Base-by-base conservation (phyloP, 2,888 invertebrate genomes). In the Leptarthrus brevirostris region DNA sequence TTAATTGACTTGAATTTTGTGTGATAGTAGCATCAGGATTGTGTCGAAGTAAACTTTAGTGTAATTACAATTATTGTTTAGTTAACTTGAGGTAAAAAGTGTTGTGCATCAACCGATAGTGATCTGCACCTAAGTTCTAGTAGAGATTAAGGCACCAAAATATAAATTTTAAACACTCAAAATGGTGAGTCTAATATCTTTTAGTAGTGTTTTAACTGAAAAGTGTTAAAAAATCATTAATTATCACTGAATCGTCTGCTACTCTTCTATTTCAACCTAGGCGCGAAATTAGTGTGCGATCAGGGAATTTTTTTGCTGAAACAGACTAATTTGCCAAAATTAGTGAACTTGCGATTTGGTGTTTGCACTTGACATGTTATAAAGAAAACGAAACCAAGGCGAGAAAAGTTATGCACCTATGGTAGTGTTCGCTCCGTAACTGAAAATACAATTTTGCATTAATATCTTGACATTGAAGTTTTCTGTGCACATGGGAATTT, bases 171-270 rank as follows among this genome's bases (percentile, higher is more conserved):
- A n/a, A n/a, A 18, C 36, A 36, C 16, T 36, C 36, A 20, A 58
- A 36, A 58, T 58, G 58, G 58, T 58, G 40, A 58, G 58, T 58
- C 36, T 18, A 8, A 10, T 34, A 26, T 36, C 36, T 58, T 34
- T 58, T 36, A 18, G 20, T 36, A 34, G 18, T 10, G 12, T 26
- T 20, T 36, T 40, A 40, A 40, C 12, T 40, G 16, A 3, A 18
- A 58, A 12, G 58, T 58, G 58, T 36, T 58, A 58, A 36, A n/a
- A n/a, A 20, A 5, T 1, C 40, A 18, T 58, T 58, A 58, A 58
- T 58, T 58, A 36, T 36, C 58, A 36, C 36, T 20, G 10, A 58
- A 36, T 18, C 18, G 36, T 58, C 26, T n/a, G 30, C 30, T 16
- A 12, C 18, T 58, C 58, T 58, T 58, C 58, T 58, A 34, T 58